These are phyloP conservation scores for Drosophila nikananu DNA, from an alignment of 1,140 invertebrate genomes.

Conservation along the genomic window DNA sequence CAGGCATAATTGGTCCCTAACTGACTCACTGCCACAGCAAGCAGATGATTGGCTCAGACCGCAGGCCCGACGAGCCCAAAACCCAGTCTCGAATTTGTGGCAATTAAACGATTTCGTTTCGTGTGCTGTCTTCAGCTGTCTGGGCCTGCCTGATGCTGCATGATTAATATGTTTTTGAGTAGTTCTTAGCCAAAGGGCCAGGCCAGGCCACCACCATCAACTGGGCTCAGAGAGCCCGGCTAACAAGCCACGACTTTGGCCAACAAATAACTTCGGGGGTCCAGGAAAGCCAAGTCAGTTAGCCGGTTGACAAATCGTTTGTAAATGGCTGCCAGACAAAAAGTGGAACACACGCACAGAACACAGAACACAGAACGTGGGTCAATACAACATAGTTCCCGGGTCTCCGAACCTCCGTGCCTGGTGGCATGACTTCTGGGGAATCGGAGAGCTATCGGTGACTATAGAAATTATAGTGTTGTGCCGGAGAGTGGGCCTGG, in stretches of 20 bases:
- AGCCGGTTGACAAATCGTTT: constrained; percentile 74
- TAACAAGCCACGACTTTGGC: constrained; percentile 57
- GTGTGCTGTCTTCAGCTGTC: constrained; percentile 50
- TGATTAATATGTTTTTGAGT: constrained; percentile 84
- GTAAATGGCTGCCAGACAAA: constrained; percentile 79
- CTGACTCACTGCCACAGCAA: constrained; percentile 50
- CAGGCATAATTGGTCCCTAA: constrained; percentile 56
- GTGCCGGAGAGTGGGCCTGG: constrained; percentile 7
- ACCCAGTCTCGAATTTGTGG: constrained; percentile 37
- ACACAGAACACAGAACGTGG: constrained; percentile 51
- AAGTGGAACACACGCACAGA: constrained; percentile 79
- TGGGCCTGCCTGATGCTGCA: constrained; percentile 49
- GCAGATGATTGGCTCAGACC: constrained; percentile 33
- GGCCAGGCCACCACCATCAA: constrained; percentile 49
- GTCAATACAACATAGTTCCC: constrained; percentile 7
- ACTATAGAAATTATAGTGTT: constrained; percentile 33
- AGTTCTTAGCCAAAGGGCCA: constrained; percentile 70
- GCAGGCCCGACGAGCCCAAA: neutral
- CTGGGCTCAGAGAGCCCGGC: neutral
- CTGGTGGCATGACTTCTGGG: constrained; percentile 10
- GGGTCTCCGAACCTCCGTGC: neutral
- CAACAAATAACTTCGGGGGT: constrained; percentile 16
- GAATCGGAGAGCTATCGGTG: neutral
- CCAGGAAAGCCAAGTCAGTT: constrained; percentile 34
- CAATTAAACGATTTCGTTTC: constrained; percentile 77